Evolutionary conservation across 2,888 invertebrate species (phyloP).

Genomic region (Germaria angustata): DNA sequence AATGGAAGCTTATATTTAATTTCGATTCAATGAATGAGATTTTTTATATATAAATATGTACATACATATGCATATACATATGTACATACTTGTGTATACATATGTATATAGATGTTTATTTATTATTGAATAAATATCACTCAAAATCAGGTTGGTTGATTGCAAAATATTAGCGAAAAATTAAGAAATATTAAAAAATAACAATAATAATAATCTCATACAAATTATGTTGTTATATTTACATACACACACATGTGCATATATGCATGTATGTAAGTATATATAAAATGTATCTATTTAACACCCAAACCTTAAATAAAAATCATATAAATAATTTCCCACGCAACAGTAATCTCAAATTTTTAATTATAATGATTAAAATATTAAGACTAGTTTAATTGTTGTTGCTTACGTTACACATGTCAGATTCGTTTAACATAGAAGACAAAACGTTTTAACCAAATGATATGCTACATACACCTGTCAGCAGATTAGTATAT

Average conservation of each 20-base stretch:
- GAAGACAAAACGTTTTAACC: conserved; percentile 11
- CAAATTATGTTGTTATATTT: too few relatives aligned
- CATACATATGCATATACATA: neutral
- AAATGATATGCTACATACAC: neutral
- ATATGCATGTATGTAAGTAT: too few relatives aligned
- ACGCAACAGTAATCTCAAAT: neutral
- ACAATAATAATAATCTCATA: too few relatives aligned
- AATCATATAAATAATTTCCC: neutral
- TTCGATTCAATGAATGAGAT: conserved; percentile 21
- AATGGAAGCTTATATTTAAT: neutral
- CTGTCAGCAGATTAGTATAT: conserved; percentile 23
- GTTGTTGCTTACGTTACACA: neutral
- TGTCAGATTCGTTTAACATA: conserved; percentile 15
- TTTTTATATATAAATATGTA: neutral
- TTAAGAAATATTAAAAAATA: too few relatives aligned
- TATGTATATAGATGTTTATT: too few relatives aligned
- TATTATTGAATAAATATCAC: too few relatives aligned
- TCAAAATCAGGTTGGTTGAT: too few relatives aligned
- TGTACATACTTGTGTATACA: too few relatives aligned
- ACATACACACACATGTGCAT: too few relatives aligned
- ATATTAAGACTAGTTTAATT: conserved; percentile 35
- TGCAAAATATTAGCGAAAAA: too few relatives aligned
- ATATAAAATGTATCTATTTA: too few relatives aligned
- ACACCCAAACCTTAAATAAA: too few relatives aligned
- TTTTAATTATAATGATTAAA: conserved; percentile 9